These are phyloP conservation scores for Pituophis catenifer DNA, from an alignment of 2,113 vertebrate genomes.

Conservation along the genomic window DNA sequence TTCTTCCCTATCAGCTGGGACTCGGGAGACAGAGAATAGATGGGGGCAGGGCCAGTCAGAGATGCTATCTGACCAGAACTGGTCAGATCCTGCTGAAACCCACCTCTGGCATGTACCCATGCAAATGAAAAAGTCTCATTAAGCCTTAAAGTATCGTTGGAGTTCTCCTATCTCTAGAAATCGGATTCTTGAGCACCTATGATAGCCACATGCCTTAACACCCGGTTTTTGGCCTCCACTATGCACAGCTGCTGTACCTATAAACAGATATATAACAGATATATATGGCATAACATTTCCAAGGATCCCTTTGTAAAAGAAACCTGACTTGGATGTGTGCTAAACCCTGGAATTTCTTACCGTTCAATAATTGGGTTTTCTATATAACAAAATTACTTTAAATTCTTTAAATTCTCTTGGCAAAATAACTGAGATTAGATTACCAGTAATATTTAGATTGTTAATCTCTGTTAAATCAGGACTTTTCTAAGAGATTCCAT, in stretches of 20 bases:
- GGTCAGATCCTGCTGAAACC: too few species aligned
- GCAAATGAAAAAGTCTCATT: background rate
- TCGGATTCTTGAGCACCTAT: background rate
- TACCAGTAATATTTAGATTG: background rate
- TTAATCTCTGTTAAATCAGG: background rate
- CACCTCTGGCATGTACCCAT: background rate
- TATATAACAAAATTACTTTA: background rate
- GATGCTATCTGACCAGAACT: too few species aligned
- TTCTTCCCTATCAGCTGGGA: too few species aligned
- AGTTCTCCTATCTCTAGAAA: background rate
- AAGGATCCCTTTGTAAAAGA: background rate
- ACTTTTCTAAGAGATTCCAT: background rate
- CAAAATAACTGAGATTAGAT: background rate
- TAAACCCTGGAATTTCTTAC: background rate
- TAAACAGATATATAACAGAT: background rate
- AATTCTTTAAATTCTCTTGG: background rate
- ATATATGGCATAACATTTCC: background rate
- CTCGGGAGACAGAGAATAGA: too few species aligned
- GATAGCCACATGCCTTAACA: background rate
- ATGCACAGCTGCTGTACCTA: background rate
- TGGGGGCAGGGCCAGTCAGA: too few species aligned
- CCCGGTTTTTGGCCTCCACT: too few species aligned
- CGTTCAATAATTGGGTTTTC: background rate
- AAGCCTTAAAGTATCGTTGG: background rate
- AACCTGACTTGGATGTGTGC: background rate